A percentile compares a stretch with the other conserved stretches of the same genome.
Conservation (phyloP, 2,113 vertebrate species). For the Rana temporaria region DNA sequence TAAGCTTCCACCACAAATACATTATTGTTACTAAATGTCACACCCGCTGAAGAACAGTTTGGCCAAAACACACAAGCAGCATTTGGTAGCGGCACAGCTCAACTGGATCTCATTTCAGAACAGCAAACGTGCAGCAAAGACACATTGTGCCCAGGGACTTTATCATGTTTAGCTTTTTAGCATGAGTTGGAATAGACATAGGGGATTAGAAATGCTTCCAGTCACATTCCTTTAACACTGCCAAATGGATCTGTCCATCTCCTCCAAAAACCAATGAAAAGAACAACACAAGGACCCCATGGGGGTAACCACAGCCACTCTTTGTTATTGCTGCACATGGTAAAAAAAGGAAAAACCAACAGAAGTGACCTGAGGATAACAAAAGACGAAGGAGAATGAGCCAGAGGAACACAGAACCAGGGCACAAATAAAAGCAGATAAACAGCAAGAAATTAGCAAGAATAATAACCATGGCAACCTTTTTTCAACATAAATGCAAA, state of each 20-base stretch:
- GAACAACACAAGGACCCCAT: conserved; percentile 57
- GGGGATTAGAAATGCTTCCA: conserved; percentile 53
- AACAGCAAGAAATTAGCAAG: conserved; percentile 30
- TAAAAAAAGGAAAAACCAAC: conserved; percentile 56
- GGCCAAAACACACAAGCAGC: neutral
- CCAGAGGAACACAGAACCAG: conserved; percentile 30
- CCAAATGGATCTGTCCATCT: conserved; percentile 58
- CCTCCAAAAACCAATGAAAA: conserved; percentile 57
- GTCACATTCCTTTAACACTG: conserved; percentile 56
- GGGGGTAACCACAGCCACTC: conserved; percentile 55
- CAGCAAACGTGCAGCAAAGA: conserved; percentile 17
- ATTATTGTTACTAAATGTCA: too few species aligned
- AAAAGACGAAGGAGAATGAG: conserved; percentile 44
- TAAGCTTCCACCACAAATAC: too few species aligned
- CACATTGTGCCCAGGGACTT: neutral
- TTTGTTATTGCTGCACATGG: conserved; percentile 56
- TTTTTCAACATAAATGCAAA: too few species aligned
- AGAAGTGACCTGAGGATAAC: conserved; percentile 54
- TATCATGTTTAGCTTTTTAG: conserved; percentile 48
- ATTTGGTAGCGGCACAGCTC: neutral
- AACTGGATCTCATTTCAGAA: neutral
- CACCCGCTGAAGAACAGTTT: neutral
- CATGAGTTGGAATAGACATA: conserved; percentile 53
- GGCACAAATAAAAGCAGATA: conserved; percentile 41
- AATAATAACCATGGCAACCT: neutral